These are phyloP conservation scores for Antheraea yamamai DNA, from an alignment of 2,888 invertebrate genomes.

Conservation along the genomic window DNA sequence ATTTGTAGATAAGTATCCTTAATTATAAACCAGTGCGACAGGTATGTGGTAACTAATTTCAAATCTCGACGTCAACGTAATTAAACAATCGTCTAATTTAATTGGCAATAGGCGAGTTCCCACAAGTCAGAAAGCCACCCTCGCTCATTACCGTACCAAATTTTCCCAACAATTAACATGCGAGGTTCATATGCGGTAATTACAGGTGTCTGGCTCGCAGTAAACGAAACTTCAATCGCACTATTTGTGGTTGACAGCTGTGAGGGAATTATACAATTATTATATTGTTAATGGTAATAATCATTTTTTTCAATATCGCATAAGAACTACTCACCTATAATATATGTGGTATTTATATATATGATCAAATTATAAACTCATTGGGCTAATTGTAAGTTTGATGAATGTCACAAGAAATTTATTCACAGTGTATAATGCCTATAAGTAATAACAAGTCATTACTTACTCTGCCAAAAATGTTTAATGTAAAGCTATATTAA, in stretches of 20 bases:
- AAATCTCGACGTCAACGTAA: conserved; percentile 51
- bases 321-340: too few species aligned
- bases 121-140: conserved; percentile 76
- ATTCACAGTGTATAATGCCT: not conserved
- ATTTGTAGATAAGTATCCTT: conserved; percentile 59
- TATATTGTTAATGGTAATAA: conserved; percentile 11
- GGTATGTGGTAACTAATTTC: conserved; percentile 28
- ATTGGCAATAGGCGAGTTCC: conserved; percentile 79
- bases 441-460: not conserved
- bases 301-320: not conserved
- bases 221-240: conserved; percentile 61
- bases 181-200: conserved; percentile 56
- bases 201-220: conserved; percentile 56
- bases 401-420: not conserved
- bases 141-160: conserved; percentile 60
- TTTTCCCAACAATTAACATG: conserved; percentile 76
- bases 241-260: conserved; percentile 32
- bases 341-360: too few species aligned
- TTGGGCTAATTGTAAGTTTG: not conserved
- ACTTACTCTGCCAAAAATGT: not conserved
- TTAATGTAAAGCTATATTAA: not conserved
- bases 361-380: not conserved
- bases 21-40: conserved; percentile 53
- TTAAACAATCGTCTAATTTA: conserved; percentile 78
- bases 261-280: conserved; percentile 18